A percentile compares a stretch with the other conserved stretches of the same genome.
Evolutionary conservation across 2,113 vertebrate genomes (phyloP).

Genomic region (Apaloderma vittatum): DNA sequence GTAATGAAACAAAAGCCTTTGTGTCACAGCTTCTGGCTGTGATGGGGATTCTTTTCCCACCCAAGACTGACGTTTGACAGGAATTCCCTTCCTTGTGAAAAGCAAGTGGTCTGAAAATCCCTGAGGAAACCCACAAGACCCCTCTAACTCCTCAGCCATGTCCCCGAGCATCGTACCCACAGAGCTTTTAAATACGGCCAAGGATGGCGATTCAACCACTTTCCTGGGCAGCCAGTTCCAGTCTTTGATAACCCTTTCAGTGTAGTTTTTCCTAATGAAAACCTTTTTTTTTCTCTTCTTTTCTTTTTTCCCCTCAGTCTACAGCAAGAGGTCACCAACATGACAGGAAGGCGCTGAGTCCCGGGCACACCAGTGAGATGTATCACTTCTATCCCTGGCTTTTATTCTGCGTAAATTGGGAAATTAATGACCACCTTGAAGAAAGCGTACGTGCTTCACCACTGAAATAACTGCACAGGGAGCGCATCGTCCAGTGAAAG

Average conservation of each 20-base stretch:
- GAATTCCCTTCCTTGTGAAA: background rate
- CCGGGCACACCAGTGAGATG: fast-evolving
- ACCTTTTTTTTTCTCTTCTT: background rate
- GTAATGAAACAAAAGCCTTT: background rate
- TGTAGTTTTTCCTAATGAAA: no score
- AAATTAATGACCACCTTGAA: background rate
- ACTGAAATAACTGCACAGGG: background rate
- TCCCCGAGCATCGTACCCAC: no score
- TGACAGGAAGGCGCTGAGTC: background rate
- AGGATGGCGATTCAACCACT: no score
- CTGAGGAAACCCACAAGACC: background rate
- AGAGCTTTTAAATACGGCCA: no score
- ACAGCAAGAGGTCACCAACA: background rate
- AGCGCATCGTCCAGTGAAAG: background rate
- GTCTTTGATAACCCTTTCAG: no score
- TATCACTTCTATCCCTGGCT: background rate
- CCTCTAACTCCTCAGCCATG: no score
- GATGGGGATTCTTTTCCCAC: background rate
- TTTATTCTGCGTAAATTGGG: background rate
- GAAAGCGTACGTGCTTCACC: background rate
- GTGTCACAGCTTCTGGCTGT: background rate
- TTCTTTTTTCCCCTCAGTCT: background rate
- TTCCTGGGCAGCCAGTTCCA: no score
- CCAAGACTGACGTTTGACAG: background rate
- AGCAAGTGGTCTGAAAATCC: background rate